Evolutionary conservation across 64 coral and sea anemone genomes (phyloP).

Genomic region (Montipora efflorescens): DNA sequence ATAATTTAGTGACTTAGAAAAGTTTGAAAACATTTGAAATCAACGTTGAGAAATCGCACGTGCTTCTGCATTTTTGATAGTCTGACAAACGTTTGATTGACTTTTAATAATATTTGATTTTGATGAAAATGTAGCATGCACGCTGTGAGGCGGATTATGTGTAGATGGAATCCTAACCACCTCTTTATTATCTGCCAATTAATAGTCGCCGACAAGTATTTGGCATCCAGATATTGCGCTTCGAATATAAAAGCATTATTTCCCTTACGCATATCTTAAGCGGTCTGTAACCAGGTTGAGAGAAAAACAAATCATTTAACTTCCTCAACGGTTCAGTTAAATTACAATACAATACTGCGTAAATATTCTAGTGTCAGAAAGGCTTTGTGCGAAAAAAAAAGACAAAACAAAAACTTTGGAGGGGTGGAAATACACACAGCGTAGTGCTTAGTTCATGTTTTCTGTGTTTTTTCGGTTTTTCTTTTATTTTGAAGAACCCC

Average conservation of each 20-base stretch:
- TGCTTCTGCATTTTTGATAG: neutral
- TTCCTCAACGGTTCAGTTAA: neutral
- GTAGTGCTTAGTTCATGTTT: no score
- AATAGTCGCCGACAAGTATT: neutral
- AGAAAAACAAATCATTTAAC: neutral
- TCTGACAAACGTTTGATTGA: neutral
- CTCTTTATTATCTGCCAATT: neutral
- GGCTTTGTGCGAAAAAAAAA: no score
- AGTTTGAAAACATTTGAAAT: neutral
- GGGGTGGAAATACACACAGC: no score
- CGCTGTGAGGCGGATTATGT: neutral
- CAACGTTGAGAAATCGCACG: no score
- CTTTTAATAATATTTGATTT: neutral
- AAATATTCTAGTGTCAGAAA: no score
- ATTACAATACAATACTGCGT: no score
- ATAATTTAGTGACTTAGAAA: neutral
- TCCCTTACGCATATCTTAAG: neutral
- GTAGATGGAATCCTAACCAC: neutral
- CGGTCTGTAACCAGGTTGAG: neutral
- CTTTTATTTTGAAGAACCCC: neutral
- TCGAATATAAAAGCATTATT: neutral
- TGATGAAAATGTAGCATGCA: neutral
- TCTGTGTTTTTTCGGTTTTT: neutral
- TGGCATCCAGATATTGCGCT: neutral
- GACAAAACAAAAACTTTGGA: no score